Conservation (phyloP, 2,113 vertebrate genomes). For the Globicephala melas region DNA sequence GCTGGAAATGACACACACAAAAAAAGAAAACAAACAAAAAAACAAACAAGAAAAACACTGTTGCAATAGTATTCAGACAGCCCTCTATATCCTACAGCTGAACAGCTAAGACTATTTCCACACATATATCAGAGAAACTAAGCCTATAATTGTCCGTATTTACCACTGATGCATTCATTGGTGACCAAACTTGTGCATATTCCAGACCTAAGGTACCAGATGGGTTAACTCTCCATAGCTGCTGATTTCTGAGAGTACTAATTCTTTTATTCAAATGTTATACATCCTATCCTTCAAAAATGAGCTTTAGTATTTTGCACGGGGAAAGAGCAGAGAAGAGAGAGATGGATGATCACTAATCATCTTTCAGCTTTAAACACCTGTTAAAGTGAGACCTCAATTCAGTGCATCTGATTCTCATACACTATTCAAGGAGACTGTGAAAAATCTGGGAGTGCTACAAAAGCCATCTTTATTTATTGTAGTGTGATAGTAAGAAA, state of each 20-base stretch:
- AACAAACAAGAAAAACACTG: no score
- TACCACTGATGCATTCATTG: accelerated
- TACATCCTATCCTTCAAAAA: not conserved
- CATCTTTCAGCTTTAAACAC: not conserved
- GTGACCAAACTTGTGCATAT: not conserved
- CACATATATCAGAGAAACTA: not conserved
- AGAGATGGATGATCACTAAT: not conserved
- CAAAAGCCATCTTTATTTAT: not conserved
- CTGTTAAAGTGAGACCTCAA: not conserved
- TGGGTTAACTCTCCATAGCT: not conserved
- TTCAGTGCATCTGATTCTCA: not conserved
- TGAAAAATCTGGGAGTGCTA: not conserved
- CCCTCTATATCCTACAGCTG: not conserved
- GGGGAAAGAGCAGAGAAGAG: not conserved
- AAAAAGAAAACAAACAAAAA: no score
- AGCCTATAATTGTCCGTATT: not conserved
- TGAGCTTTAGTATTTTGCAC: not conserved
- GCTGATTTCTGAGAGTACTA: not conserved
- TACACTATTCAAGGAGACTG: not conserved
- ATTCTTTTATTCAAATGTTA: not conserved
- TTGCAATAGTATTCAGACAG: not conserved
- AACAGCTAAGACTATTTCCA: not conserved
- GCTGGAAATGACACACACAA: not conserved
- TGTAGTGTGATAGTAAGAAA: not conserved
- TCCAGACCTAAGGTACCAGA: not conserved